phyloP scores from a whole-genome alignment of 37 sponge, comb jelly and placozoan genomes.

The Theonella swinhoei region DNA sequence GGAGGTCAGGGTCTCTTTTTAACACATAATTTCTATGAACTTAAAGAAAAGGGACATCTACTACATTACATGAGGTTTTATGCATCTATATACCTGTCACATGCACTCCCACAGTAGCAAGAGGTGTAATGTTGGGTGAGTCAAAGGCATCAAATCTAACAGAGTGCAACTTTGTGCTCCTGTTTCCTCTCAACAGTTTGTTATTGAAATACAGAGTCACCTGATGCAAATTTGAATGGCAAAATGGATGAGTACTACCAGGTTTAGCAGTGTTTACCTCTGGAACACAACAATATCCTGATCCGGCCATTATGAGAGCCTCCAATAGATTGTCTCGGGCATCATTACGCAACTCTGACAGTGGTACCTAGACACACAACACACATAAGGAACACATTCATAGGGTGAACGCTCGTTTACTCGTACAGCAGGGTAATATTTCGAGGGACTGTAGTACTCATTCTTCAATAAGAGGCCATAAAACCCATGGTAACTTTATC shows the following conservation, averaged over 20 bases:
- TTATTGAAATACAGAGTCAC: constrained; percentile 78
- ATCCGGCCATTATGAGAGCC: constrained; percentile 75
- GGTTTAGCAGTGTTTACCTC: constrained; percentile 55
- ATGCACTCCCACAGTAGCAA: constrained; percentile 72
- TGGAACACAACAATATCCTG: constrained; percentile 53
- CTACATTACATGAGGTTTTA: no score
- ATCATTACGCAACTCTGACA: constrained; percentile 77
- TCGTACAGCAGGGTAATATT: no score
- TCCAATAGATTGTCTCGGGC: constrained; percentile 76
- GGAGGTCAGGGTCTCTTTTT: background rate
- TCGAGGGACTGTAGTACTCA: no score
- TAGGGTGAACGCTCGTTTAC: no score
- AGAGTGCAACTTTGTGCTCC: constrained; percentile 65
- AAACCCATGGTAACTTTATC: no score
- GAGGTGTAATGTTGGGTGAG: constrained; percentile 82
- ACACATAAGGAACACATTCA: background rate
- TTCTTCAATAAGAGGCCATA: no score
- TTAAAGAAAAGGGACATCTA: background rate
- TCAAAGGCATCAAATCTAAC: constrained; percentile 75
- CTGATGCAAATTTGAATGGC: constrained; percentile 9
- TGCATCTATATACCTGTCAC: constrained; percentile 37
- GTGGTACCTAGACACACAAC: constrained; percentile 66
- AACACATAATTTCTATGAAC: background rate
- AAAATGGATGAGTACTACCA: background rate
- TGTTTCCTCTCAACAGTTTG: constrained; percentile 85